Evolutionary conservation across 2,797 vertebrate genomes (phyloP).

Genomic region (Phrynocephalus guinanensis): DNA sequence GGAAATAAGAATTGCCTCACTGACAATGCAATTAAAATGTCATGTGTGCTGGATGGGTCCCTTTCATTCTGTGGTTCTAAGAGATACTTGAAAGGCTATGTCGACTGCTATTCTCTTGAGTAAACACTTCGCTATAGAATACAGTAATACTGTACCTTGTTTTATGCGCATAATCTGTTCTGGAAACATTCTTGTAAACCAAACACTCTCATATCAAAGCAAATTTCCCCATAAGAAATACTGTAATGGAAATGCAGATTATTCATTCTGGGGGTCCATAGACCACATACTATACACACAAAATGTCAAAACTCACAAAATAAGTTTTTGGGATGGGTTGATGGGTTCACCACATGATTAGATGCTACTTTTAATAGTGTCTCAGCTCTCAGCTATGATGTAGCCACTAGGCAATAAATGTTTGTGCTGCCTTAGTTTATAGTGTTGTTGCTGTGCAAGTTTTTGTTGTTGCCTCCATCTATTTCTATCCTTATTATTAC

Average conservation of each 20-base stretch:
- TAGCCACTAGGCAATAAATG: neutral
- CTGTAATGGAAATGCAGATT: too few relatives aligned
- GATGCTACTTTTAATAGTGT: neutral
- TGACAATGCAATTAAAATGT: slow-evolving; percentile 67
- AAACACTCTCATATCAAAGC: too few relatives aligned
- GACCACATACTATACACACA: too few relatives aligned
- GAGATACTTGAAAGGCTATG: too few relatives aligned
- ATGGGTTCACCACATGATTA: neutral
- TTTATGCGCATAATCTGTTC: too few relatives aligned
- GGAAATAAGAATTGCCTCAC: slow-evolving; percentile 64
- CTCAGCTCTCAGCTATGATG: neutral
- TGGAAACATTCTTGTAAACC: too few relatives aligned
- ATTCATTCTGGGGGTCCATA: too few relatives aligned
- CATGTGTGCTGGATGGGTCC: slow-evolving; percentile 59
- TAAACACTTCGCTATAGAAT: slow-evolving; percentile 14
- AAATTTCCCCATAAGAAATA: too few relatives aligned
- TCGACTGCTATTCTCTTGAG: neutral
- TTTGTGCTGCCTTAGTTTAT: neutral
- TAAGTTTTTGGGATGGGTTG: neutral
- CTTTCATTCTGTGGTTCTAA: slow-evolving; percentile 24
- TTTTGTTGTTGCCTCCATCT: neutral
- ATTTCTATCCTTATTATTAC: neutral
- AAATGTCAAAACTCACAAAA: too few relatives aligned
- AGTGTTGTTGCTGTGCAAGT: neutral
- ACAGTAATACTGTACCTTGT: too few relatives aligned